Evolutionary conservation across 2,888 invertebrate species (phyloP), one percentile per base, ranked within the genome.

Genomic region (Cephalotes varians): DNA sequence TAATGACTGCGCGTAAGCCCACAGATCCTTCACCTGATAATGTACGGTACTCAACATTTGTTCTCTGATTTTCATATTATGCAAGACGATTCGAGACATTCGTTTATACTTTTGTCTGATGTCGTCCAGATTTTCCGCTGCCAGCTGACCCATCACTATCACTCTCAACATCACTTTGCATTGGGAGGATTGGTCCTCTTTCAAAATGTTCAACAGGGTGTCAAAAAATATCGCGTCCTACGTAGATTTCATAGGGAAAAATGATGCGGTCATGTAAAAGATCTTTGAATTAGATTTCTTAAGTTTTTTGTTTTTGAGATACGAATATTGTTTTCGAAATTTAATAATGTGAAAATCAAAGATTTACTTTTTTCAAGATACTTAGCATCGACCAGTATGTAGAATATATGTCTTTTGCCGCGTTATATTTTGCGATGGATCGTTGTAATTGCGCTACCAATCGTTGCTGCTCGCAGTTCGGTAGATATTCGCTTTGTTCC

Each of bases 171-270:
- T 95, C 84, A 96, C 96, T 90, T 95, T 95, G 60, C 96, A 96
- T 93, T 97, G 97, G 12, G 95, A 95, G 56, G 95, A 93, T 83
- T 96, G 96, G 91, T 97, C 96, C 37, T 95, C 91, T 88, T 95
- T 95, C 65, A 97, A 93, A 0, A 96, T 95, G 51, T 95, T 95
- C 76, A 97, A 92, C 3, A 97, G 96, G 0, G 96, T 96, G 65
- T 96, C 96, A 88, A 96, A 97, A 90, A 96, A 96, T 9, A 96
- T 95, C 0, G 96, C 95, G 91, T 97, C 97, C 97, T 96, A 76
- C 49, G n/a, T 54, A 69, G 62, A 64, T 34, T 44, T 18, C 34
- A 21, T 10, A 25, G 18, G 31, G 25, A 1, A 54, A 15, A 51
- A 44, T 44, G 18, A 67, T 47, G 47, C 9, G 4, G 7, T 1